These are phyloP conservation scores for Leptopilina myrica DNA, from an alignment of 2,888 invertebrate genomes.

Conservation along the genomic window DNA sequence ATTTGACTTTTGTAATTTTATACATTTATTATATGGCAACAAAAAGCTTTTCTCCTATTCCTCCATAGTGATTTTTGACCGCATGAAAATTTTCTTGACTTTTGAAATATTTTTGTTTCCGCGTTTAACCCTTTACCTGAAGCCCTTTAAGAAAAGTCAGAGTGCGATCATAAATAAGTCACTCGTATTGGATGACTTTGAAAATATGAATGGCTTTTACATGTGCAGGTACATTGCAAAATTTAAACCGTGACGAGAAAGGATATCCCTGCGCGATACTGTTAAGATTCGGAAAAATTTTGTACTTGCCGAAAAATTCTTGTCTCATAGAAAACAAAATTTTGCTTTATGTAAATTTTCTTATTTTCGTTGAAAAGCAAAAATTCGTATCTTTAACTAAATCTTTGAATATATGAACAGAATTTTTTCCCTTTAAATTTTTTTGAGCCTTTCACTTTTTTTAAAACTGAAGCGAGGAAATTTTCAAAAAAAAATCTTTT, in stretches of 20 bases:
- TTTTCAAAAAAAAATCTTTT: too few relatives aligned
- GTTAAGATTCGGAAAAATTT: slow-evolving; percentile 15
- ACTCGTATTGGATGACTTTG: slow-evolving; percentile 51
- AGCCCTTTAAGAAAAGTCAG: slow-evolving; percentile 36
- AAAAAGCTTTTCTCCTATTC: slow-evolving; percentile 43
- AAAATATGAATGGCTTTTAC: slow-evolving; percentile 49
- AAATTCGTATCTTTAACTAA: too few relatives aligned
- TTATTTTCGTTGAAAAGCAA: too few relatives aligned
- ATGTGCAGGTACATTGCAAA: slow-evolving; percentile 63
- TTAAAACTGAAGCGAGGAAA: too few relatives aligned
- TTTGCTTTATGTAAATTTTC: too few relatives aligned
- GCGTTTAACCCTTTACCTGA: slow-evolving; percentile 64
- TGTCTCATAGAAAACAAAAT: neutral
- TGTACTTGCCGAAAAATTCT: neutral
- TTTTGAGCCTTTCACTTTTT: too few relatives aligned
- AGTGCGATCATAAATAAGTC: slow-evolving; percentile 54
- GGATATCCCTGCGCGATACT: slow-evolving; percentile 48
- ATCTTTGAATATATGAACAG: too few relatives aligned
- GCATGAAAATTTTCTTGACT: slow-evolving; percentile 62
- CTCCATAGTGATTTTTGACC: slow-evolving; percentile 53
- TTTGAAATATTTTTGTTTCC: slow-evolving; percentile 62
- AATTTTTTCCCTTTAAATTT: too few relatives aligned
- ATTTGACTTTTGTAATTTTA: neutral
- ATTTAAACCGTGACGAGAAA: slow-evolving; percentile 62
- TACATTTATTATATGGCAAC: neutral